Percentiles rank a stretch among this genome's conserved stretches.
Evolutionary conservation across 2,888 invertebrate species (phyloP).

Genomic region (Trachelus stipa): DNA sequence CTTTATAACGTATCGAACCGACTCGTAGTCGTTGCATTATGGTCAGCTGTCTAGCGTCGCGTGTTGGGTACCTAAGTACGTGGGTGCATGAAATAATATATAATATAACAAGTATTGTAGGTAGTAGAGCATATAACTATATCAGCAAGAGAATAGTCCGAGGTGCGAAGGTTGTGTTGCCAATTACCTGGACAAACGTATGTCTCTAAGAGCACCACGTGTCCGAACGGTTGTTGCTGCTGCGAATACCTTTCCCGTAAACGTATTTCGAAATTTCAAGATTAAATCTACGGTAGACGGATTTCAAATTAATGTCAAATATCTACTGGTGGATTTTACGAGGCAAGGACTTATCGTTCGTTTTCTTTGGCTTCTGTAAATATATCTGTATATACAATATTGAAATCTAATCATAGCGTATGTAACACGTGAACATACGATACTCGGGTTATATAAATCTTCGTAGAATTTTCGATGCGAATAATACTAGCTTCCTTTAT

Average conservation of each 20-base stretch:
- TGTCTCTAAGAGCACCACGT: not conserved
- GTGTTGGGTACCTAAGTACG: not conserved
- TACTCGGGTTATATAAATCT: not conserved
- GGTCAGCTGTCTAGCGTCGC: not conserved
- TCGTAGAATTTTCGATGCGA: conserved; percentile 37
- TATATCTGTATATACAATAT: not conserved
- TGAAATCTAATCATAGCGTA: not conserved
- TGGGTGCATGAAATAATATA: not conserved
- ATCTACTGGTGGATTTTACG: not conserved
- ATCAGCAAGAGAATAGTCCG: not conserved
- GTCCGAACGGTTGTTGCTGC: not conserved
- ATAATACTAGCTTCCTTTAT: not conserved
- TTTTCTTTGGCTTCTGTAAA: not conserved
- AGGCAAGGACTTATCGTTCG: not conserved
- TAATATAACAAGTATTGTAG: not conserved
- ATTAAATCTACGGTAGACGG: conserved; percentile 6
- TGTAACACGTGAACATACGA: not conserved
- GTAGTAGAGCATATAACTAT: not conserved
- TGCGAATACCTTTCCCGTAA: not conserved
- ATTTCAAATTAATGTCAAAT: conserved; percentile 12
- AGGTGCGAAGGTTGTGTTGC: conserved; percentile 33
- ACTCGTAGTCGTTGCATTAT: not conserved
- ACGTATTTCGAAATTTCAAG: conserved; percentile 4
- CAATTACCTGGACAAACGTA: conserved; percentile 25
- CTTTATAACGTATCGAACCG: not conserved